phyloP scores from a whole-genome alignment of 2,113 vertebrate species.

The Sinosuthora webbiana region DNA sequence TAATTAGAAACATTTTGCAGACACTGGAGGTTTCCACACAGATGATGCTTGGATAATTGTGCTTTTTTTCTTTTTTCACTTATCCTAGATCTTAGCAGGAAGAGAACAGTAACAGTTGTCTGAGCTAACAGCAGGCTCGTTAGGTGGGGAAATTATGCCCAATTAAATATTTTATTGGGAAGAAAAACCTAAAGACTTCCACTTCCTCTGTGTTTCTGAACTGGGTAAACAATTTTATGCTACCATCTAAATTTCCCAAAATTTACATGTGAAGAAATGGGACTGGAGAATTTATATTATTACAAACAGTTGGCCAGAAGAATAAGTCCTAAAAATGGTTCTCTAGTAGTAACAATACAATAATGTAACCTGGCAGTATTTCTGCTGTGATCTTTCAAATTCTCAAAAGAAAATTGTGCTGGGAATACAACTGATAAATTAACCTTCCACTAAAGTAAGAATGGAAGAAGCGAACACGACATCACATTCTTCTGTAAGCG shows the following conservation, averaged over 20 bases:
- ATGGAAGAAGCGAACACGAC: not conserved
- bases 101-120: slow-evolving; percentile 22
- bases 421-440: not conserved
- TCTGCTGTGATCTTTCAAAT: not conserved
- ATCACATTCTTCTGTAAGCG: not conserved
- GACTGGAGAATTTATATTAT: not conserved
- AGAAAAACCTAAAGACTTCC: not conserved
- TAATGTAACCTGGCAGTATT: not conserved
- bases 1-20: slow-evolving; percentile 26
- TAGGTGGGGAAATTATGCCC: not conserved
- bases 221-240: not conserved
- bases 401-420: not conserved
- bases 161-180: not conserved
- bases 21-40: not conserved
- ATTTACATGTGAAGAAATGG: not conserved
- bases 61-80: not conserved
- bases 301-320: not conserved
- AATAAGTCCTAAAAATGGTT: not conserved
- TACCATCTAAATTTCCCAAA: not conserved
- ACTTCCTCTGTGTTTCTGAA: not conserved
- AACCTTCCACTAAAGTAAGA: not conserved
- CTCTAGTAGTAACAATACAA: not conserved
- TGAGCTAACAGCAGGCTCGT: slow-evolving; percentile 4
- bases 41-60: slow-evolving; percentile 23
- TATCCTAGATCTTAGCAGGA: slow-evolving; percentile 4